These are phyloP conservation scores for Adelphocoris suturalis DNA, from an alignment of 2,888 invertebrate species.

Conservation along the genomic window DNA sequence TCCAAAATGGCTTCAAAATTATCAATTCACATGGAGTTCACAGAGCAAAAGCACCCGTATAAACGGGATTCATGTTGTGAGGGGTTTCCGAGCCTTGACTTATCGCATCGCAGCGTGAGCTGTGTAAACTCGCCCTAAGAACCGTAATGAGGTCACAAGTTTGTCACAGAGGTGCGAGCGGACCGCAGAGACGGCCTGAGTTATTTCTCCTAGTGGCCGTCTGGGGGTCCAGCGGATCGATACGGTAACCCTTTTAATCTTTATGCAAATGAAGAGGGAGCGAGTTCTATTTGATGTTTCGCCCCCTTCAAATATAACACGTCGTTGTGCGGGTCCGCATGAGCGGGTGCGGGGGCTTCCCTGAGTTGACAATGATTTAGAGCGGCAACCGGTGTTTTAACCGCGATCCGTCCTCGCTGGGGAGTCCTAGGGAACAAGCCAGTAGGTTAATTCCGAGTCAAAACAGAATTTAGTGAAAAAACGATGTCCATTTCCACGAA, in stretches of 20 bases:
- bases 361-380: not conserved
- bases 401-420: not conserved
- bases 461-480: too few species aligned
- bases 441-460: not conserved
- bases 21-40: too few species aligned
- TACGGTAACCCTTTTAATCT: constrained; percentile 66
- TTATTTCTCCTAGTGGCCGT: constrained; percentile 53
- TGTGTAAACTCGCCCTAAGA: too few species aligned
- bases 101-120: too few species aligned
- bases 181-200: constrained; percentile 33
- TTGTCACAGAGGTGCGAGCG: constrained; percentile 33
- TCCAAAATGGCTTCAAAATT: too few species aligned
- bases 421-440: not conserved
- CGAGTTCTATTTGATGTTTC: constrained; percentile 61
- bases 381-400: not conserved
- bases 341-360: not conserved
- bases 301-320: constrained; percentile 52
- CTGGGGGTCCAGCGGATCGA: constrained; percentile 57
- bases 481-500: too few species aligned
- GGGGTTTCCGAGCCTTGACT: too few species aligned
- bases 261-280: constrained; percentile 57
- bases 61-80: too few species aligned
- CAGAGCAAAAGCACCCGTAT: too few species aligned
- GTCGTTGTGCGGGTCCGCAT: not conserved
- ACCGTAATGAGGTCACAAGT: constrained; percentile 25